Percentiles rank a stretch among this genome's conserved stretches.
Evolutionary conservation across 2,797 vertebrate genomes (phyloP).

Genomic region (Cheirogaleus major): DNA sequence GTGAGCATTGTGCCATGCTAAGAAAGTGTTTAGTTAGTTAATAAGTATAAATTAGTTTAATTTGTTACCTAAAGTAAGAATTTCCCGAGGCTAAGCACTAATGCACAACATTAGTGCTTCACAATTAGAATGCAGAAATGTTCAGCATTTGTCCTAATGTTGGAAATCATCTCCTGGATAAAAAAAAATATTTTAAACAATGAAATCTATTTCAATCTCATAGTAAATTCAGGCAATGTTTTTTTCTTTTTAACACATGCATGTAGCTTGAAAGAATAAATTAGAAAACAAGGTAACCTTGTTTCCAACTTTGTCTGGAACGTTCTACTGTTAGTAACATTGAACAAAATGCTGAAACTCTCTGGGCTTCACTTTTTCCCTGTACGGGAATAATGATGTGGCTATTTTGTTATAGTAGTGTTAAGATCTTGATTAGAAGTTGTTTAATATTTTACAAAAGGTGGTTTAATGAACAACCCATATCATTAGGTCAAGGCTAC

Average conservation of each 20-base stretch:
- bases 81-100: conserved; percentile 69
- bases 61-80: conserved; percentile 69
- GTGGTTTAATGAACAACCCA: neutral
- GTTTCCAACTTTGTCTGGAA: neutral
- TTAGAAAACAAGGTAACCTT: neutral
- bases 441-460: neutral
- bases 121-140: conserved; percentile 70
- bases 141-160: conserved; percentile 55
- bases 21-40: conserved; percentile 73
- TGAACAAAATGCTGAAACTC: neutral
- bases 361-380: neutral
- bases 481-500: neutral
- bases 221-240: neutral
- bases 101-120: conserved; percentile 59
- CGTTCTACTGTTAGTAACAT: neutral
- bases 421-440: neutral
- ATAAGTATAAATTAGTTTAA: conserved; percentile 77
- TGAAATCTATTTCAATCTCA: conserved; percentile 16
- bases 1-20: conserved; percentile 33
- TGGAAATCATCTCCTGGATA: conserved; percentile 39
- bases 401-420: neutral
- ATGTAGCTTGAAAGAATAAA: neutral
- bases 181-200: neutral
- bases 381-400: neutral
- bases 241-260: neutral